Percentiles rank a stretch among this genome's conserved stretches.
Evolutionary conservation across 2,797 vertebrate genomes (phyloP).

Genomic region (Epinephelus coioides): DNA sequence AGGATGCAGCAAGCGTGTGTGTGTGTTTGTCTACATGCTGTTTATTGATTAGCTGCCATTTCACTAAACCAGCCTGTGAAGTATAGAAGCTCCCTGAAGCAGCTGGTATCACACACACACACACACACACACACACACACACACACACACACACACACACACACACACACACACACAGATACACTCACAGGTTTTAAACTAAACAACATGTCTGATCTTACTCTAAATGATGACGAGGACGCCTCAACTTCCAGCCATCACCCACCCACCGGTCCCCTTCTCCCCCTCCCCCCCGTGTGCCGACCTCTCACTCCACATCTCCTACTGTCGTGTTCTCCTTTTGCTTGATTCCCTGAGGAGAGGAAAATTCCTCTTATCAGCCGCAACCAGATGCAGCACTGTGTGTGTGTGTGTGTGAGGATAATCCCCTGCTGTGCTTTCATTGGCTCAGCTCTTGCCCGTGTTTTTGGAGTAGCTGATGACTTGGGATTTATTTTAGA

Average conservation of each 20-base stretch:
- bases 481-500: slow-evolving; percentile 68
- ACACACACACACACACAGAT: slow-evolving; percentile 4
- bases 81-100: slow-evolving; percentile 17
- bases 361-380: slow-evolving; percentile 82
- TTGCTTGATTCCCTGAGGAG: slow-evolving; percentile 70
- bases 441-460: slow-evolving; percentile 71
- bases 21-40: slow-evolving; percentile 55
- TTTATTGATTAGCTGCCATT: slow-evolving; percentile 73
- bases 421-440: slow-evolving; percentile 73
- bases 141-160: slow-evolving; percentile 3
- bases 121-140: slow-evolving; percentile 5
- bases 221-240: slow-evolving; percentile 18
- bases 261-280: slow-evolving; percentile 6
- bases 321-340: slow-evolving; percentile 64
- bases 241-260: slow-evolving; percentile 45
- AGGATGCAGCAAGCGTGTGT: slow-evolving; percentile 3
- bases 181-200: slow-evolving; percentile 7
- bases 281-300: neutral
- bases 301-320: slow-evolving; percentile 44
- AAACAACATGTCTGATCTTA: slow-evolving; percentile 35
- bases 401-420: slow-evolving; percentile 46
- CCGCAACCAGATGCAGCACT: slow-evolving; percentile 74
- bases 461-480: slow-evolving; percentile 59
- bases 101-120: neutral
- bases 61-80: slow-evolving; percentile 52